Evolutionary conservation across 1,140 invertebrate species (phyloP).

Genomic region (Ceratosolen solmsi): DNA sequence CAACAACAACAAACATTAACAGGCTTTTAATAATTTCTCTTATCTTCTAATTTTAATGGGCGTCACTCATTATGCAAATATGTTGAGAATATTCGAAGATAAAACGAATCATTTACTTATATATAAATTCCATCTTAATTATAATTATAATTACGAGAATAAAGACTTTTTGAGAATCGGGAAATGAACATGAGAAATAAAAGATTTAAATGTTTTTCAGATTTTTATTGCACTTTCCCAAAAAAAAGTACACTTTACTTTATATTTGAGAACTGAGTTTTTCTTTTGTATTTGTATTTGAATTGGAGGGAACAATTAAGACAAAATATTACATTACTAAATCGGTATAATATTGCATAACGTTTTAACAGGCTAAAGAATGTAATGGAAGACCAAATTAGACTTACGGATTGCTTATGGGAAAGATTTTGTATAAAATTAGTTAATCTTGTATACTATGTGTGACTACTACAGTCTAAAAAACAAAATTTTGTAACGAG

Average conservation of each 20-base stretch:
- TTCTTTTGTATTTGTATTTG: conserved; percentile 29
- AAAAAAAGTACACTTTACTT: conserved; percentile 63
- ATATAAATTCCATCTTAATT: neutral
- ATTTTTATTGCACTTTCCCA: conserved; percentile 70
- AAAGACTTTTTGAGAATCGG: conserved; percentile 3
- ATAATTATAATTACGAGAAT: neutral
- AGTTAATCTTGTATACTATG: conserved; percentile 39
- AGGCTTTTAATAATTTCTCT: too few species aligned
- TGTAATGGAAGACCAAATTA: too few species aligned
- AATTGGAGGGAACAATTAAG: conserved; percentile 31
- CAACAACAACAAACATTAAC: too few species aligned
- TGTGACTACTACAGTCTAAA: conserved; percentile 58
- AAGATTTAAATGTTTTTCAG: conserved; percentile 40
- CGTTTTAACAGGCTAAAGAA: conserved; percentile 24
- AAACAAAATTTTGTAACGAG: conserved; percentile 55
- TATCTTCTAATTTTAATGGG: neutral
- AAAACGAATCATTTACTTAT: too few species aligned
- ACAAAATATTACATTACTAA: conserved; percentile 30
- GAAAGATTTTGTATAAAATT: conserved; percentile 52
- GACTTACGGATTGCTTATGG: conserved; percentile 54
- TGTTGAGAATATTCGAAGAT: too few species aligned
- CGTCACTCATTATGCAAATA: neutral
- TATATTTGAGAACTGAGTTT: conserved; percentile 31
- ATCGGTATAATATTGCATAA: conserved; percentile 9
- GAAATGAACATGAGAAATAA: conserved; percentile 14